These are phyloP conservation scores for Ammodytes marinus DNA, from an alignment of 2,113 vertebrate species.

Conservation along the genomic window DNA sequence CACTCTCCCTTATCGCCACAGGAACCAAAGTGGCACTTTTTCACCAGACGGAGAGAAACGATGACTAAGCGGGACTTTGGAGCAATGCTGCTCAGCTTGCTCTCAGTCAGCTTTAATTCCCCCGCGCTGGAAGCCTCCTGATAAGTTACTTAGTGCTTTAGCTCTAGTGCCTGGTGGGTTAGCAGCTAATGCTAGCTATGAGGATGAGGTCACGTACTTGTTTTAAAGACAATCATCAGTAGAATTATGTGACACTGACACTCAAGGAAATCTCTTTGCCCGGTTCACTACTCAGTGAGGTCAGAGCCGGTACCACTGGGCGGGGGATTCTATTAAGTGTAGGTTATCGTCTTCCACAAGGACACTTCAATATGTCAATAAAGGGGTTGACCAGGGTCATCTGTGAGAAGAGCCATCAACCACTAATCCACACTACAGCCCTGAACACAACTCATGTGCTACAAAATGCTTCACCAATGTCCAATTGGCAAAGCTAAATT, in stretches of 20 bases:
- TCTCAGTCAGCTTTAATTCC: conserved; percentile 49
- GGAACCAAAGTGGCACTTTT: conserved; percentile 66
- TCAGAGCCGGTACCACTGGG: conserved; percentile 16
- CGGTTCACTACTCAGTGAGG: neutral
- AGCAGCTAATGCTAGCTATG: conserved; percentile 32
- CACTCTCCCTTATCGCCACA: conserved; percentile 61
- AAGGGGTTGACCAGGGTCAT: conserved; percentile 22
- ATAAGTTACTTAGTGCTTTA: conserved; percentile 62
- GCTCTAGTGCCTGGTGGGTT: conserved; percentile 25
- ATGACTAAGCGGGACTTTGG: conserved; percentile 63
- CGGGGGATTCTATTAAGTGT: conserved; percentile 29
- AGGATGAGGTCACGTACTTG: conserved; percentile 34
- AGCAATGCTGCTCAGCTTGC: conserved; percentile 22
- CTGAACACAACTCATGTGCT: neutral
- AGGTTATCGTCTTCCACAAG: conserved; percentile 34
- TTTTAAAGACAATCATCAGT: conserved; percentile 13
- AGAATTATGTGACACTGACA: conserved; percentile 17
- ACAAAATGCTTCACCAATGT: neutral
- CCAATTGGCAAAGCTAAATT: neutral
- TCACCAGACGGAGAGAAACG: conserved; percentile 40
- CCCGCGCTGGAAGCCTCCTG: conserved; percentile 33
- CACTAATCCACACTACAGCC: neutral
- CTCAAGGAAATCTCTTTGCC: conserved; percentile 10
- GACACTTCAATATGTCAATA: conserved; percentile 20
- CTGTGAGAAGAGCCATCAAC: neutral